Evolutionary conservation across 2,888 invertebrate genomes (phyloP).

Genomic region (Shargacucullia verbasci): DNA sequence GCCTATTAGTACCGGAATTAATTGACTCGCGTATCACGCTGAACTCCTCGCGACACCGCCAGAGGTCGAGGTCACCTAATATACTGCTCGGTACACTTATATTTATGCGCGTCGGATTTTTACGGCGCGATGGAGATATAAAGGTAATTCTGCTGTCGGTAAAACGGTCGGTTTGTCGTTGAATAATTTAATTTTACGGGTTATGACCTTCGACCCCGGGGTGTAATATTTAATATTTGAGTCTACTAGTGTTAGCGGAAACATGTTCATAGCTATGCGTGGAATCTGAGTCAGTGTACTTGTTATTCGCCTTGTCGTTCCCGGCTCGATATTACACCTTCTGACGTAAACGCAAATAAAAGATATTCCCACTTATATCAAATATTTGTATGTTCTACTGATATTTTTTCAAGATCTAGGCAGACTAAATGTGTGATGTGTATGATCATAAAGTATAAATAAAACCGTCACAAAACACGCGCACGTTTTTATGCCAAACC

Average conservation of each 20-base stretch:
- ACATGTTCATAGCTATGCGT: not conserved
- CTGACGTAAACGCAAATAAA: too few species aligned
- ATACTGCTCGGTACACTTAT: conserved; percentile 19
- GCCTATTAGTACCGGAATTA: conserved; percentile 41
- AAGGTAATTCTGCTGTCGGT: conserved; percentile 33
- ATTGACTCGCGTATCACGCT: conserved; percentile 46
- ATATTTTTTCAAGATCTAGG: too few species aligned
- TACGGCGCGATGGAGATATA: conserved; percentile 52
- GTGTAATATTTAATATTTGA: conserved; percentile 39
- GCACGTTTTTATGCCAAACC: too few species aligned
- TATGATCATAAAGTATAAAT: too few species aligned
- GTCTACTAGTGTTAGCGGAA: conserved; percentile 9
- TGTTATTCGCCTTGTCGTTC: too few species aligned
- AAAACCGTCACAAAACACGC: too few species aligned
- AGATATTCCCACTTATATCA: too few species aligned
- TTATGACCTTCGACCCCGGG: conserved; percentile 27
- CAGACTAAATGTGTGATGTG: too few species aligned
- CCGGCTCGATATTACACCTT: too few species aligned
- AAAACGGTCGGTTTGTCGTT: conserved; percentile 9
- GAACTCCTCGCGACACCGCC: conserved; percentile 20
- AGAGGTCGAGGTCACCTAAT: conserved; percentile 33
- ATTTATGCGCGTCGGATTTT: conserved; percentile 22
- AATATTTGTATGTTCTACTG: too few species aligned
- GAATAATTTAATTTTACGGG: conserved; percentile 46
- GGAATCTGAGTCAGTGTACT: conserved; percentile 14